These are phyloP conservation scores for Anarsia innoxiella DNA, from an alignment of 2,888 invertebrate species.

Conservation along the genomic window DNA sequence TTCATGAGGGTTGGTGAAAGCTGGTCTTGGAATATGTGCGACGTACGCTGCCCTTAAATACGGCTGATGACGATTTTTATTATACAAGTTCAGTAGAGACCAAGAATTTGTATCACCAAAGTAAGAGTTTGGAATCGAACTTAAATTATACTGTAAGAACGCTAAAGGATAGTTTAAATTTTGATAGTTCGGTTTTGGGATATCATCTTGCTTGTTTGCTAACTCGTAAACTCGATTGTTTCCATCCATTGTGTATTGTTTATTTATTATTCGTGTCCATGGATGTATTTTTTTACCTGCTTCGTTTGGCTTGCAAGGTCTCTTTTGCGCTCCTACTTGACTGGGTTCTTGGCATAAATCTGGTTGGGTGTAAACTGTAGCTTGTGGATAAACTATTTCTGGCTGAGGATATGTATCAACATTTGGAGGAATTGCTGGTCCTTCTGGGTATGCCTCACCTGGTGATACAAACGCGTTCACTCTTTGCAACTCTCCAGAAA, in stretches of 20 bases:
- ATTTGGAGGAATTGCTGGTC: no score
- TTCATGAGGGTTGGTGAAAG: conserved; percentile 26
- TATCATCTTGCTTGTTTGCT: background rate
- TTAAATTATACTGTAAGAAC: background rate
- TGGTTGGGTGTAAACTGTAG: no score
- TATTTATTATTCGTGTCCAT: background rate
- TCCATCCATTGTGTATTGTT: background rate
- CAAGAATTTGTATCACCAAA: conserved; percentile 29
- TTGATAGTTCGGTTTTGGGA: background rate
- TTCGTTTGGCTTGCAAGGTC: background rate
- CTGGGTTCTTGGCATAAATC: no score
- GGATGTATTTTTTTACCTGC: background rate
- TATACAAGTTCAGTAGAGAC: conserved; percentile 27
- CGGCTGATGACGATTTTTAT: conserved; percentile 22
- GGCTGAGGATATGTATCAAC: no score
- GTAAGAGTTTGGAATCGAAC: conserved; percentile 10
- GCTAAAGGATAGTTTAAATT: background rate
- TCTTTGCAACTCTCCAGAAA: no score
- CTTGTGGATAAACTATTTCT: conserved; percentile 10
- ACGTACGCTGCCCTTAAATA: conserved; percentile 20
- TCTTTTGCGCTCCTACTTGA: background rate
- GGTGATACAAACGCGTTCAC: no score
- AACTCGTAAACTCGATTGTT: background rate
- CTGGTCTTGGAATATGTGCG: conserved; percentile 19
- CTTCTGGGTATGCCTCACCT: no score